Base-by-base conservation (phyloP, 2,797 vertebrate genomes). In the Brotula barbata region DNA sequence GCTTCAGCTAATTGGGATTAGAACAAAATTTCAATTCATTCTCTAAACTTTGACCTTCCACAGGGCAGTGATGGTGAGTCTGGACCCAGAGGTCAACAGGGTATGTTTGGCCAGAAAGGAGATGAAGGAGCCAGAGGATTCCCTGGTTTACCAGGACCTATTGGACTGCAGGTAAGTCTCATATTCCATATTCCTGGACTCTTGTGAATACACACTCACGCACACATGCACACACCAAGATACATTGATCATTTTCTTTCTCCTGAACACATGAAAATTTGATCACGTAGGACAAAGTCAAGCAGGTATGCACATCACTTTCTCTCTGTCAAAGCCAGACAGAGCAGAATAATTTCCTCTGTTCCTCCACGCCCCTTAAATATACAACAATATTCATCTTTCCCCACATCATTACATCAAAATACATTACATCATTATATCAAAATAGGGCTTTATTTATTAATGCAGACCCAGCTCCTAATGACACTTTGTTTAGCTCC, bases 51-150 rank as follows among this genome's bases (percentile, higher is more conserved):
- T 80, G 68, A 75, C 55, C 68, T 73, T 51, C 56, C 19, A 16
- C 46, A 99, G 97, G 97, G 97, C 67, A 95, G 92, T 14, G 97
- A 99, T 76, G 97, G 97, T 40, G 97, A 98, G 64, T 42, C 96
- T 6, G 97, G 97, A 21, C 96, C 96, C 10, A 90, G 97, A 82
- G 97, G 97, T 84, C 97, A 99, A 76, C 97, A 99, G 88, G 97
- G 97, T 2, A 99, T 99, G 96, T 99, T 98, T 77, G 97, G 97
- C 49, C 97, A 99, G 66, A 99, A 99, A 85, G 97, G 97, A 73
- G 97, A 99, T 15, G 97, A 99, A 87, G 97, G 97, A 25, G 80
- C 97, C 46, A 91, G 97, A 86, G 97, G 97, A 36, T 99, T 98
- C 82, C 97, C 97, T 0, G 97, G 97, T 47, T 94, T 96, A 9